Percentiles rank a stretch among this genome's conserved stretches.
Evolutionary conservation across 2,113 vertebrate genomes (phyloP).

Genomic region (Festucalex cinctus): DNA sequence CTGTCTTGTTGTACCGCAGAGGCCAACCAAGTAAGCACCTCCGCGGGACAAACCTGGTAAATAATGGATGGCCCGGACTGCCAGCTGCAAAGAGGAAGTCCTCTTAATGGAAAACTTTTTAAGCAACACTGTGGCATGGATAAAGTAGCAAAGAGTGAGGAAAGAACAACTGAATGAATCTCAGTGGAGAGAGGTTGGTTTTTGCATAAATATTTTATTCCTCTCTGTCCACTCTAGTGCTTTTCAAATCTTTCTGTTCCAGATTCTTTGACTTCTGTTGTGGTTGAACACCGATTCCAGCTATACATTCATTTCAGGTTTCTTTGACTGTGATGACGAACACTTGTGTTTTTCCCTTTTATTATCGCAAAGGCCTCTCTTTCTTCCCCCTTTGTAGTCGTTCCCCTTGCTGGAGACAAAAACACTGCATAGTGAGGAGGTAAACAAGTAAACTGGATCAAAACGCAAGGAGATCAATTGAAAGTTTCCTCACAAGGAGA

Average conservation of each 20-base stretch:
- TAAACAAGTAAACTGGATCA: background rate
- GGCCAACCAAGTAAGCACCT: slow-evolving; percentile 1
- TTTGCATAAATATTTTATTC: background rate
- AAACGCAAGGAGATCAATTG: background rate
- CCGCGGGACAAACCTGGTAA: background rate
- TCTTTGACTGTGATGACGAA: background rate
- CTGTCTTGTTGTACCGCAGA: background rate
- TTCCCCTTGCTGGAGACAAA: background rate
- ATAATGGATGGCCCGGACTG: background rate
- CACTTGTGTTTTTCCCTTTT: background rate
- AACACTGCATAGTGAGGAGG: background rate
- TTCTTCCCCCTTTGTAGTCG: background rate
- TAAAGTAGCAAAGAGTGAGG: background rate
- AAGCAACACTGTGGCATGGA: background rate
- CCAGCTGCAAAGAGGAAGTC: background rate
- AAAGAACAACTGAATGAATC: slow-evolving; percentile 2
- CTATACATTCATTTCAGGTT: background rate
- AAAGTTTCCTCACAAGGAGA: background rate
- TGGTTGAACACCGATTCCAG: background rate
- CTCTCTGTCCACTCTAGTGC: background rate
- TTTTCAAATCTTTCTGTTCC: background rate
- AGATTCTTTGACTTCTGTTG: background rate
- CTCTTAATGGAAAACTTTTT: slow-evolving; percentile 6
- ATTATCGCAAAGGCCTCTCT: background rate
- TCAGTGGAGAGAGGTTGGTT: background rate